Evolutionary conservation across 1,140 invertebrate genomes (phyloP).

Genomic region (Probaryconus sp.): DNA sequence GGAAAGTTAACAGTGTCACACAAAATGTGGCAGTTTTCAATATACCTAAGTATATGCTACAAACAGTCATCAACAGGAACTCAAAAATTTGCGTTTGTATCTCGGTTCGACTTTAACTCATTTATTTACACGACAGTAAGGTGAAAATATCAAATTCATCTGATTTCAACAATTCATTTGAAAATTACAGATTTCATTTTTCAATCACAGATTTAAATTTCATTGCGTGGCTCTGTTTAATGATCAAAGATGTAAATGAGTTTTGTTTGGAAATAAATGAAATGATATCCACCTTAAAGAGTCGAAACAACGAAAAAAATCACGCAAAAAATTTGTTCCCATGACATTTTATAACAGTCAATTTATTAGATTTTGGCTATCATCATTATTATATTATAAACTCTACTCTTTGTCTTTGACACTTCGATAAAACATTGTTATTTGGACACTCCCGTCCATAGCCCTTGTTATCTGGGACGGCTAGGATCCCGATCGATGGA

Average conservation of each 20-base stretch:
- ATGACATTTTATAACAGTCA: constrained; percentile 64
- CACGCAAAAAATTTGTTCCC: constrained; percentile 7
- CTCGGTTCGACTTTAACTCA: too few relatives aligned
- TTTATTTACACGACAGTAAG: too few relatives aligned
- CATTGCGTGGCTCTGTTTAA: too few relatives aligned
- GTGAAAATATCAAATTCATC: constrained; percentile 43
- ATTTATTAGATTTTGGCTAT: constrained; percentile 66
- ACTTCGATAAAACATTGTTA: constrained; percentile 61
- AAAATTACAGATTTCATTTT: too few relatives aligned
- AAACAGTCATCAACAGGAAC: constrained; percentile 55
- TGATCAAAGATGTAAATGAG: too few relatives aligned
- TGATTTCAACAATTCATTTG: too few relatives aligned
- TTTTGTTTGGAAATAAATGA: too few relatives aligned
- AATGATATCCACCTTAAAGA: too few relatives aligned
- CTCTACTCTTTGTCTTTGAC: constrained; percentile 62
- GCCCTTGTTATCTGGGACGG: constrained; percentile 66
- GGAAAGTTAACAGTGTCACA: constrained; percentile 45
- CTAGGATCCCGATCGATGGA: constrained; percentile 13
- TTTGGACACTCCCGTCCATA: constrained; percentile 67
- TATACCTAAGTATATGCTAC: constrained; percentile 63
- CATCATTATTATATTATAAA: constrained; percentile 66
- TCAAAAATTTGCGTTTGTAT: too few relatives aligned
- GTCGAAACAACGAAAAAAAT: neutral
- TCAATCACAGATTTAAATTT: neutral
- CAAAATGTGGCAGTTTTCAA: constrained; percentile 63